Evolutionary conservation across 2,888 invertebrate species (phyloP), one percentile per base, ranked within the genome.

Genomic region (Mechanitis mazaeus): DNA sequence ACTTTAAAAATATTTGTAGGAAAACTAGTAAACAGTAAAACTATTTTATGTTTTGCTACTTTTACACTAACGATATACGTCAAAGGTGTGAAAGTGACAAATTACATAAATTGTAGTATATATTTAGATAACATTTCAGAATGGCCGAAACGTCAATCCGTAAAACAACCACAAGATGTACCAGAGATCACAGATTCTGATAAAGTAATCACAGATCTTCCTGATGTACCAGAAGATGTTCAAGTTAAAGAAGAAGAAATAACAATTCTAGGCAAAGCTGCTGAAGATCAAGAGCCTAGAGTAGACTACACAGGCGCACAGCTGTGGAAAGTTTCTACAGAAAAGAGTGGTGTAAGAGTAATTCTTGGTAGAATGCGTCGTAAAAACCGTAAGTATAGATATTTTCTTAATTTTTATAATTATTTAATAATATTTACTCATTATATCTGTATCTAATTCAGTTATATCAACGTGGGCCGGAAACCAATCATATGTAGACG

Each of bases 221-320:
- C 71, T 53, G 69, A 69, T 6, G 65, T 73, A 67, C 53, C 69
- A 55, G 68, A 66, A 56, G 67, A 55, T 20, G 60, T 60, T 55
- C 64, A 69, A 35, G 54, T 59, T 35, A 67, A 63, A n/a, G 58
- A 66, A 59, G 72, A 74, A 33, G 70, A 67, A 33, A 64, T 63
- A 56, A 58, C 68, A 35, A 65, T 71, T 31, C 59, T 69, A 35
- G 62, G 71, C 11, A 78, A 75, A 71, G 67, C 72, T 35, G 73
- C 74, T 55, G 76, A 74, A 60, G 66, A 65, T 5, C 60, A 70
- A 12, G 71, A 69, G n/a, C 66, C 74, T 20, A 87, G 75, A 73
- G 90, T 94, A 54, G 92, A 92, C 58, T 96, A 96, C 78, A 91
- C 93, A 56, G 96, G 95, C 2, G 93, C 94, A 28, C 95, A 96